phyloP scores from a whole-genome alignment of 2,888 invertebrate genomes.

The Seladonia tumulorum region DNA sequence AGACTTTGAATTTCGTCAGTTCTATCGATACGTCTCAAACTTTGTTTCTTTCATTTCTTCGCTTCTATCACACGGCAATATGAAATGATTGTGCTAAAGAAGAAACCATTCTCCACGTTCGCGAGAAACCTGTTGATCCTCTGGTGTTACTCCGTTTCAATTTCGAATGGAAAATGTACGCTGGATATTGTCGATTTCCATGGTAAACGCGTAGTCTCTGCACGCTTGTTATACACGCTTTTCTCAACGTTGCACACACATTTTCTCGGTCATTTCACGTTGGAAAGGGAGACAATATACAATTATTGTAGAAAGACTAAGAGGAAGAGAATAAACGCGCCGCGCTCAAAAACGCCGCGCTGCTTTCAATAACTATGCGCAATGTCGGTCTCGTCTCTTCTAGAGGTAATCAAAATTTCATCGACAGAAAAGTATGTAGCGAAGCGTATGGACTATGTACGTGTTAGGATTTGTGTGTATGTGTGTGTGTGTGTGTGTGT shows the following conservation, averaged over 20 bases:
- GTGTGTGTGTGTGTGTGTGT: neutral
- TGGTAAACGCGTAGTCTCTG: slow-evolving; percentile 38
- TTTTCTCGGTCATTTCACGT: slow-evolving; percentile 20
- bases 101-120: slow-evolving; percentile 17
- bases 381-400: slow-evolving; percentile 30
- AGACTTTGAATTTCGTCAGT: slow-evolving; percentile 40
- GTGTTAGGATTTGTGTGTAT: neutral
- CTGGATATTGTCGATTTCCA: slow-evolving; percentile 49
- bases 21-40: slow-evolving; percentile 15
- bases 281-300: slow-evolving; percentile 49
- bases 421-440: slow-evolving; percentile 65
- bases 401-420: slow-evolving; percentile 55
- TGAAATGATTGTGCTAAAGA: slow-evolving; percentile 42
- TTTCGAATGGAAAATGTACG: slow-evolving; percentile 33
- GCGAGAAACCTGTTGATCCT: neutral
- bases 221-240: slow-evolving; percentile 13
- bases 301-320: slow-evolving; percentile 56
- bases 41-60: neutral
- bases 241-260: slow-evolving; percentile 19
- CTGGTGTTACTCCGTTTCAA: slow-evolving; percentile 7
- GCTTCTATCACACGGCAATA: slow-evolving; percentile 38
- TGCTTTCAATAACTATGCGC: slow-evolving; percentile 29
- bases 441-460: slow-evolving; percentile 72
- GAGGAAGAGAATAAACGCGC: slow-evolving; percentile 58
- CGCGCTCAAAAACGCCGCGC: slow-evolving; percentile 20